Evolutionary conservation across 2,888 invertebrate species (phyloP).

Genomic region (Melitaea athalia): DNA sequence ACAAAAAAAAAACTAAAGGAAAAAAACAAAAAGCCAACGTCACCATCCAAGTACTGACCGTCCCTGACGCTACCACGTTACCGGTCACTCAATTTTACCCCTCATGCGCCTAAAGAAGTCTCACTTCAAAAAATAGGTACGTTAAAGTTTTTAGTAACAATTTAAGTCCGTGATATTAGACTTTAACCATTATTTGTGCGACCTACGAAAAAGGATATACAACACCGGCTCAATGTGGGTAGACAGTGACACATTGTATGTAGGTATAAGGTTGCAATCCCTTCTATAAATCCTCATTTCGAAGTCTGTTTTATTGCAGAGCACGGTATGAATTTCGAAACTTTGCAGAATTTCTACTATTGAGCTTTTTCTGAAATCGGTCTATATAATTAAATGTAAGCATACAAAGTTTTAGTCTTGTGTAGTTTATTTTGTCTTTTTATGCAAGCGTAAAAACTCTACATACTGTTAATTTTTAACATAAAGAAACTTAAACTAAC

Average conservation of each 20-base stretch:
- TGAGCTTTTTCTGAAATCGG: background rate
- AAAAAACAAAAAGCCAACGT: too few species aligned
- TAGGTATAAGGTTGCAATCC: background rate
- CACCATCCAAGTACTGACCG: too few species aligned
- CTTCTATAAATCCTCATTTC: slow-evolving; percentile 2
- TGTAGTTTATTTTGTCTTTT: background rate
- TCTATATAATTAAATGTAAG: background rate
- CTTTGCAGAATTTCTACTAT: background rate
- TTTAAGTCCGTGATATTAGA: too few species aligned
- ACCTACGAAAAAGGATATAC: background rate
- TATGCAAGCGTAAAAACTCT: background rate
- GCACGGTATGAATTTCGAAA: background rate
- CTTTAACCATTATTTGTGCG: too few species aligned
- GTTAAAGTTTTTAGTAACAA: too few species aligned
- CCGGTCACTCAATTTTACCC: too few species aligned
- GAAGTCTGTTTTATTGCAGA: background rate
- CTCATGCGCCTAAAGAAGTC: too few species aligned
- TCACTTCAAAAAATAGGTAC: too few species aligned
- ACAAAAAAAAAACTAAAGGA: too few species aligned
- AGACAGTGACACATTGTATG: slow-evolving; percentile 1
- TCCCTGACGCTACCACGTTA: too few species aligned
- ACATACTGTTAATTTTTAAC: too few species aligned
- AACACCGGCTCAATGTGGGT: background rate
- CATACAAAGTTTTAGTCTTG: background rate
- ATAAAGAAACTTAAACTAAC: too few species aligned